phyloP scores from a whole-genome alignment of 2,113 vertebrate species.

The Paramisgurnus dabryanus region DNA sequence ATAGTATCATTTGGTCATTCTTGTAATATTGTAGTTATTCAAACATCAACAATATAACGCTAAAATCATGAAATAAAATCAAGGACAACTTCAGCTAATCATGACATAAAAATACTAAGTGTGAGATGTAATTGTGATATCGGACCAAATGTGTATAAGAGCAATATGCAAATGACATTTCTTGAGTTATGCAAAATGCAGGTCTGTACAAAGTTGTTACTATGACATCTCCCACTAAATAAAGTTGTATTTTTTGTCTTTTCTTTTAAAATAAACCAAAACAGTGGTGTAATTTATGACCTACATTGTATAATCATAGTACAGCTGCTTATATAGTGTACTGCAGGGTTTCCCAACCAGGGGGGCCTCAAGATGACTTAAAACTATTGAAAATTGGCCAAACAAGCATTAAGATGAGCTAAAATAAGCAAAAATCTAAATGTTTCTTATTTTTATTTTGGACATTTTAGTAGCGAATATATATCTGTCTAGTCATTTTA shows the following conservation, averaged over 20 bases:
- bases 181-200: neutral
- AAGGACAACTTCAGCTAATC: slow-evolving; percentile 28
- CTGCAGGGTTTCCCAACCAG: too few species aligned
- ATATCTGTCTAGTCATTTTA: too few species aligned
- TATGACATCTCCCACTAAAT: slow-evolving; percentile 33
- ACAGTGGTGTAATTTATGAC: too few species aligned
- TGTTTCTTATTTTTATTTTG: too few species aligned
- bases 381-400: too few species aligned
- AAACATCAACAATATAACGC: neutral
- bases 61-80: slow-evolving; percentile 4
- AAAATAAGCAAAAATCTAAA: too few species aligned
- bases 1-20: neutral
- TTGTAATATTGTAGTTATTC: slow-evolving; percentile 12
- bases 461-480: too few species aligned
- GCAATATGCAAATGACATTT: slow-evolving; percentile 37
- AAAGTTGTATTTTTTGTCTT: slow-evolving; percentile 37
- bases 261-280: too few species aligned
- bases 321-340: too few species aligned
- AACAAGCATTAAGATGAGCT: too few species aligned
- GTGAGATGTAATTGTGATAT: neutral
- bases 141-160: slow-evolving; percentile 49
- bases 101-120: slow-evolving; percentile 51
- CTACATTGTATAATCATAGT: too few species aligned
- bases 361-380: too few species aligned
- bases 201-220: slow-evolving; percentile 25